A percentile compares a stretch with the other conserved stretches of the same genome.
Evolutionary conservation across 53 echinoderm and acorn worm genomes (phyloP).

Genomic region (Echinarachnius parma): DNA sequence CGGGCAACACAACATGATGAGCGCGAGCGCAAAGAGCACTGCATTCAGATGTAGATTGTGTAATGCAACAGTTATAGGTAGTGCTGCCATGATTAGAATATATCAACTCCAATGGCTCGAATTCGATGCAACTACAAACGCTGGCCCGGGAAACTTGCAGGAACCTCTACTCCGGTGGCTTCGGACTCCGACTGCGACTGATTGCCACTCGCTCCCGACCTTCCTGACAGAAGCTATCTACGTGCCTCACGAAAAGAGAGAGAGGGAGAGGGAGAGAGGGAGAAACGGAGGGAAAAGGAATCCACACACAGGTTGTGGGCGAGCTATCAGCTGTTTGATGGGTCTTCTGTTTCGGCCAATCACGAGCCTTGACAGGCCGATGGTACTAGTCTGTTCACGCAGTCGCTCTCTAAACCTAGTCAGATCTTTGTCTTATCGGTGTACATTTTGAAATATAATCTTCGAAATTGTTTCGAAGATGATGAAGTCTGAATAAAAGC

Average conservation of each 20-base stretch:
- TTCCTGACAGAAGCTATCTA: no score
- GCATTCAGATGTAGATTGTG: conserved; percentile 17
- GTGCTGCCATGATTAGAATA: conserved; percentile 4
- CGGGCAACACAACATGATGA: conserved; percentile 27
- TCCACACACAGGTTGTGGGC: background rate
- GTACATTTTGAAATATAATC: no score
- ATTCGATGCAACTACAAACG: no score
- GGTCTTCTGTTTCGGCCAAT: conserved; percentile 19
- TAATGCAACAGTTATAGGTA: background rate
- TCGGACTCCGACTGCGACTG: background rate
- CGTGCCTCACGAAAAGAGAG: no score
- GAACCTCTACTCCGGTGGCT: background rate
- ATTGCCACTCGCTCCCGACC: background rate
- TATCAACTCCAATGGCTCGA: no score
- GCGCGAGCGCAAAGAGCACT: conserved; percentile 7
- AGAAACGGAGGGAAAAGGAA: background rate
- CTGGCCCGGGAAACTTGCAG: no score
- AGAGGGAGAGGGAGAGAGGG: background rate
- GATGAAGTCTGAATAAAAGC: no score
- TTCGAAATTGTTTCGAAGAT: no score
- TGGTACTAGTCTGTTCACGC: no score
- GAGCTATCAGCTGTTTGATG: conserved; percentile 28
- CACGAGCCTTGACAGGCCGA: no score
- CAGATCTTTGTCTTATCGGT: no score
- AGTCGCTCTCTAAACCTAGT: no score